A percentile compares a stretch with the other conserved stretches of the same genome.
Evolutionary conservation across 1,140 invertebrate genomes (phyloP).

Genomic region (Stegodyphus mimosarum): DNA sequence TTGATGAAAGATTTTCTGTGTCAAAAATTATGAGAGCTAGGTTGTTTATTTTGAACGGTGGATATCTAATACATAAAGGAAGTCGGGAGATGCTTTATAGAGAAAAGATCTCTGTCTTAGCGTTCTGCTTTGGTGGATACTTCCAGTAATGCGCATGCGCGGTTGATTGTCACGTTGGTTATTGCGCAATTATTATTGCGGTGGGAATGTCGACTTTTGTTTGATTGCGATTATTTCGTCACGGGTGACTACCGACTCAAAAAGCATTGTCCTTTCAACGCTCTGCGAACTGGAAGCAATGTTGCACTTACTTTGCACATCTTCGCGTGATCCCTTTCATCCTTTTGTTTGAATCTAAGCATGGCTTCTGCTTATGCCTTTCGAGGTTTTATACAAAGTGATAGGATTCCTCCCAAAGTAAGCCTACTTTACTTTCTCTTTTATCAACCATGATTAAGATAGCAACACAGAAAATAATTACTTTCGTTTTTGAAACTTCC

Average conservation of each 20-base stretch:
- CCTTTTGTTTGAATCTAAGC: conserved; percentile 28
- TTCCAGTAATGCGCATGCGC: conserved; percentile 34
- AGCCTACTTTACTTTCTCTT: background rate
- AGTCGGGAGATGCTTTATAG: too few species aligned
- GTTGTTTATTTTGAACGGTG: too few species aligned
- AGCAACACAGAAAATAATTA: too few species aligned
- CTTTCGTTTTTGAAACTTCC: too few species aligned
- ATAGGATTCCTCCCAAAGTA: background rate
- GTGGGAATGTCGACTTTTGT: conserved; percentile 55
- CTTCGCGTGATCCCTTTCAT: conserved; percentile 35
- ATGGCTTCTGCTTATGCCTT: conserved; percentile 19
- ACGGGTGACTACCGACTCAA: conserved; percentile 46
- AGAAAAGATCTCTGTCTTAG: background rate
- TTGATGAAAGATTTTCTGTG: too few species aligned
- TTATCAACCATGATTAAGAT: too few species aligned
- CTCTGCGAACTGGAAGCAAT: conserved; percentile 33
- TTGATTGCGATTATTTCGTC: conserved; percentile 48
- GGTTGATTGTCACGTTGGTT: conserved; percentile 36
- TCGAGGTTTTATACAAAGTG: background rate
- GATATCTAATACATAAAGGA: too few species aligned
- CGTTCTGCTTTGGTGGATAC: conserved; percentile 45
- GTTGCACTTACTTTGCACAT: conserved; percentile 48
- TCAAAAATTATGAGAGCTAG: too few species aligned
- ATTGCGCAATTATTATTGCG: conserved; percentile 43
- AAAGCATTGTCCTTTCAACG: conserved; percentile 54